phyloP scores from a whole-genome alignment of 2,888 invertebrate genomes.

The Galerucella pusilla region DNA sequence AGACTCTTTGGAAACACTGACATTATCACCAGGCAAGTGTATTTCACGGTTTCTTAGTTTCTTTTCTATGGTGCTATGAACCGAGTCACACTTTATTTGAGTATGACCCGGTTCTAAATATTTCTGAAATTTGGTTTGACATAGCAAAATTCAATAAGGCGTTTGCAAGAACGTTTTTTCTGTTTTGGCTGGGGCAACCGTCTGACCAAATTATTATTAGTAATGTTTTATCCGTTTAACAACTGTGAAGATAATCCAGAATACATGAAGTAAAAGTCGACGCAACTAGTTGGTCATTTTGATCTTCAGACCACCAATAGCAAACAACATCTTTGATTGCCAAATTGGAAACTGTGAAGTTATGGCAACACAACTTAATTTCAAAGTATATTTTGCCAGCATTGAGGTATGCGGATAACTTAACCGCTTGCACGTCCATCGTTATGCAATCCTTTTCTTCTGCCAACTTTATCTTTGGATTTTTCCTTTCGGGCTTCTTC shows the following conservation, averaged over 20 bases:
- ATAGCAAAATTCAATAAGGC: too few relatives aligned
- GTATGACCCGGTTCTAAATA: too few relatives aligned
- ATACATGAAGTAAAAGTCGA: constrained; percentile 13
- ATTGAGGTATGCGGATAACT: constrained; percentile 19
- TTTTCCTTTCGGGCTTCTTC: too few relatives aligned
- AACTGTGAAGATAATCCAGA: background rate
- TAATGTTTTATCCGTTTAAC: background rate
- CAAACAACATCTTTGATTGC: constrained; percentile 15
- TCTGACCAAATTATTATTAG: constrained; percentile 18
- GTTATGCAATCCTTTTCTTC: constrained; percentile 17
- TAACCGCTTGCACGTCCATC: constrained; percentile 24
- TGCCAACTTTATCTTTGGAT: constrained; percentile 6
- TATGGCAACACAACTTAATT: constrained; percentile 17
- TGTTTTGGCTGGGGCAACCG: background rate
- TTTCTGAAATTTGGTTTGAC: too few relatives aligned
- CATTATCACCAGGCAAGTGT: too few relatives aligned
- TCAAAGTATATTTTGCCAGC: constrained; percentile 25
- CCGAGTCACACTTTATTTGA: too few relatives aligned
- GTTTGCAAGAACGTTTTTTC: too few relatives aligned
- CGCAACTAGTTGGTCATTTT: constrained; percentile 17
- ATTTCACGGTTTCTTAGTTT: too few relatives aligned
- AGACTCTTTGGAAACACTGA: too few relatives aligned
- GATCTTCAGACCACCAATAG: constrained; percentile 23
- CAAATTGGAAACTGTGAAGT: constrained; percentile 13
- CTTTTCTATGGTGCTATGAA: too few relatives aligned